Evolutionary conservation across 92 coral and sea anemone species (phyloP).

Genomic region (Palythoa caribaeorum): DNA sequence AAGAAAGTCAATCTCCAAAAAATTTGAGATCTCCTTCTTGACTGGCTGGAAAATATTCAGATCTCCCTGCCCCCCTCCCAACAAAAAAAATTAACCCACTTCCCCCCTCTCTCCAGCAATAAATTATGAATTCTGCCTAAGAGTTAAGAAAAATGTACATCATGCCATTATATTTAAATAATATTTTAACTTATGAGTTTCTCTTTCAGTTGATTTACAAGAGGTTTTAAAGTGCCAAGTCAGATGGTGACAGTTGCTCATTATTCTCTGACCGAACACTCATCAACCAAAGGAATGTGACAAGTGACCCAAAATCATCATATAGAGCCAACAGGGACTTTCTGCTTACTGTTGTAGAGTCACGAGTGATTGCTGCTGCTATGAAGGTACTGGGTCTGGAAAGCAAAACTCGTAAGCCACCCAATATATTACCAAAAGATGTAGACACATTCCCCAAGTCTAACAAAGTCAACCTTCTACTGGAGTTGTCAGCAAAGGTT

Average conservation of each 20-base stretch:
- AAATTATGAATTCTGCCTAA: too few relatives aligned
- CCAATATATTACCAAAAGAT: neutral
- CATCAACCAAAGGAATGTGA: constrained; percentile 54
- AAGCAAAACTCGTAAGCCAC: neutral
- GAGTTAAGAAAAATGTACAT: too few relatives aligned
- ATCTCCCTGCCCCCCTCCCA: too few relatives aligned
- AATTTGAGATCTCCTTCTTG: too few relatives aligned
- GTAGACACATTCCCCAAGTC: neutral
- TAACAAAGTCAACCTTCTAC: neutral
- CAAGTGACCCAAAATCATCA: constrained; percentile 36
- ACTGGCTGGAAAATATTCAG: too few relatives aligned
- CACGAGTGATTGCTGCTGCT: constrained; percentile 52
- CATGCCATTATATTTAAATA: too few relatives aligned
- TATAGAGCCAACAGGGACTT: constrained; percentile 54
- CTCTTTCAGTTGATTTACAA: constrained; percentile 33
- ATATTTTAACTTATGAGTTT: too few relatives aligned
- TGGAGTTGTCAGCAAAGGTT: constrained; percentile 35
- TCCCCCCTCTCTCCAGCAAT: too few relatives aligned
- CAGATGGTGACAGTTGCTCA: constrained; percentile 41
- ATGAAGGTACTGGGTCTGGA: constrained; percentile 41
- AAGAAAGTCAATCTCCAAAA: too few relatives aligned
- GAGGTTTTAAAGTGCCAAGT: constrained; percentile 28
- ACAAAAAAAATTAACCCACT: too few relatives aligned
- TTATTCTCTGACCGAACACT: constrained; percentile 47
- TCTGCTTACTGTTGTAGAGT: constrained; percentile 26